phyloP scores from a whole-genome alignment of 2,113 vertebrate genomes.

The Mirza zaza region DNA sequence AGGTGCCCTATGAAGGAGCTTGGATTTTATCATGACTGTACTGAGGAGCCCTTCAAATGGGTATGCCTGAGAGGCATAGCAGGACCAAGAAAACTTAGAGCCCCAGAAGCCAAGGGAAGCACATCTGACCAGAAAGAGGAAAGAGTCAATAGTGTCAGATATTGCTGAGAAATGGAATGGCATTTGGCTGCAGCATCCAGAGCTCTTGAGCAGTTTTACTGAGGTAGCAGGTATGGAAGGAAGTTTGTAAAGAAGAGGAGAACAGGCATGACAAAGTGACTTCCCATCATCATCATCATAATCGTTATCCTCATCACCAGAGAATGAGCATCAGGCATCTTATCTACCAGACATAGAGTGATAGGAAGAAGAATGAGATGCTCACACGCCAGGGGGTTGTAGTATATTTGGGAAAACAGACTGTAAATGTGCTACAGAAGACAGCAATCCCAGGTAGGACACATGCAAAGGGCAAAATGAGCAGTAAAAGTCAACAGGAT shows the following conservation, averaged over 20 bases:
- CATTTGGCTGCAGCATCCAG: not conserved
- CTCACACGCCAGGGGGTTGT: not conserved
- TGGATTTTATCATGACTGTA: not conserved
- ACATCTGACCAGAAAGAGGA: not conserved
- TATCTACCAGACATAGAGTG: not conserved
- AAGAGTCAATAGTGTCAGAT: not conserved
- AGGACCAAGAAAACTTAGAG: not conserved
- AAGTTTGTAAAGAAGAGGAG: not conserved
- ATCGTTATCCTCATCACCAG: not conserved
- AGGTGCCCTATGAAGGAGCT: not conserved
- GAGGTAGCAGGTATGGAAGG: not conserved
- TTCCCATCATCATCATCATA: not conserved
- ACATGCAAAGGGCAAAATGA: not conserved
- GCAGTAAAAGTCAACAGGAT: not conserved
- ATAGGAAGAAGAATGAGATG: not conserved
- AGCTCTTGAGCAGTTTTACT: not conserved
- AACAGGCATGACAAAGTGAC: not conserved
- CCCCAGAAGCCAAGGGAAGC: not conserved
- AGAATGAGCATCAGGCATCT: not conserved
- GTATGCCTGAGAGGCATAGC: not conserved
- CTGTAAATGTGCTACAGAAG: not conserved
- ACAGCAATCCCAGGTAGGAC: not conserved
- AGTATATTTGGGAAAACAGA: not conserved
- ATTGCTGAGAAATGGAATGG: not conserved
- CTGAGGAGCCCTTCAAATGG: not conserved